These are phyloP conservation scores for Apaloderma vittatum DNA, from an alignment of 2,113 vertebrate genomes.

Conservation along the genomic window DNA sequence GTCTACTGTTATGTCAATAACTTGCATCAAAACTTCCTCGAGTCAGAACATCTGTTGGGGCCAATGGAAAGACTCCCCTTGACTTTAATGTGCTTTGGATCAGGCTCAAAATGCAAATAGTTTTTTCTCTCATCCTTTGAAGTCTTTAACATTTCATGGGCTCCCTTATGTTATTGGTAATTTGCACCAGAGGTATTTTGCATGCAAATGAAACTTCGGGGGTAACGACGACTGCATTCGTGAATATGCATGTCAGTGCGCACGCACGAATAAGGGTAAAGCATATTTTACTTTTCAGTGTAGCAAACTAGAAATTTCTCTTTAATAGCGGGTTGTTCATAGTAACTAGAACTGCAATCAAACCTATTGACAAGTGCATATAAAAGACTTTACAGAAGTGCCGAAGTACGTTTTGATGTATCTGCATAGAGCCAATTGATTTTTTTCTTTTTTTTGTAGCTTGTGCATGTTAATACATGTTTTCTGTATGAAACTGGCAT, in stretches of 20 bases:
- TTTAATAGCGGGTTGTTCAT: background rate
- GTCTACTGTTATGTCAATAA: conserved; percentile 51
- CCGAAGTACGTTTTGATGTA: conserved; percentile 15
- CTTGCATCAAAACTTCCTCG: conserved; percentile 44
- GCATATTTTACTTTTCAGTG: background rate
- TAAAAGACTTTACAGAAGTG: conserved; percentile 6
- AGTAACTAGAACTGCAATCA: conserved; percentile 12
- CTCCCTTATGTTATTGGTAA: conserved; percentile 66
- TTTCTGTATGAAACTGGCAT: conserved; percentile 43
- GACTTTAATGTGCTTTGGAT: conserved; percentile 68
- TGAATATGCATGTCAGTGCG: background rate
- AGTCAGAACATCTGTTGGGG: conserved; percentile 63
- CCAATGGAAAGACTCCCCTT: conserved; percentile 48
- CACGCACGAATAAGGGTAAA: background rate
- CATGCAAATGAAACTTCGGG: conserved; percentile 59
- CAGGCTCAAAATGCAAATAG: conserved; percentile 64
- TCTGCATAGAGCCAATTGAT: conserved; percentile 4
- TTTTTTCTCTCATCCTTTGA: conserved; percentile 55
- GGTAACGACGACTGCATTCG: background rate
- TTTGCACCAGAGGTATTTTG: conserved; percentile 61
- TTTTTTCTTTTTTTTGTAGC: background rate
- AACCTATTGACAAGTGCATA: conserved; percentile 1
- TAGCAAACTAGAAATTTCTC: background rate
- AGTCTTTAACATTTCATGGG: conserved; percentile 64
- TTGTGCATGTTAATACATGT: background rate